phyloP scores from a whole-genome alignment of 2,113 vertebrate genomes.

The Oophaga pumilio region DNA sequence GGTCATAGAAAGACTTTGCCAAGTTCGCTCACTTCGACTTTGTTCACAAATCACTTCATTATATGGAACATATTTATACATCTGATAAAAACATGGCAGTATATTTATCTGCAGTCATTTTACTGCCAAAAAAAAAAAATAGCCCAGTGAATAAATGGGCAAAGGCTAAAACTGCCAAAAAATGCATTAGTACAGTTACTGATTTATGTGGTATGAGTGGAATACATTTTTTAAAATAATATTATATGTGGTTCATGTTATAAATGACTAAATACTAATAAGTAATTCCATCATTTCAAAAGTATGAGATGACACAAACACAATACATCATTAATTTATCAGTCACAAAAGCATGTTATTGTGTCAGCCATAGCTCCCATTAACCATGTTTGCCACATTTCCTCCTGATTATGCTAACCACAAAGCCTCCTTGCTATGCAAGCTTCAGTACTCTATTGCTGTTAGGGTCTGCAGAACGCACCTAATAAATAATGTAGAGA shows the following conservation, averaged over 20 bases:
- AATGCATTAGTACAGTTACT: background rate
- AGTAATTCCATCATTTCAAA: background rate
- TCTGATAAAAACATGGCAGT: slow-evolving; percentile 19
- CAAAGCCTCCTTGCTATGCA: no score
- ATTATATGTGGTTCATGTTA: background rate
- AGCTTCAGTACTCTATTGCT: no score
- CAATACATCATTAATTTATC: no score
- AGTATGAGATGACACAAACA: background rate
- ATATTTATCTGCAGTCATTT: background rate
- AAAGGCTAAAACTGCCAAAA: slow-evolving; percentile 3
- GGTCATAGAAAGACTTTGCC: background rate
- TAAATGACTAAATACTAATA: background rate
- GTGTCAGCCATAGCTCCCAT: no score
- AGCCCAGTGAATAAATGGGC: background rate
- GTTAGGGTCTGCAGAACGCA: no score
- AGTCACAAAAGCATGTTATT: no score
- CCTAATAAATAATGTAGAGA: no score
- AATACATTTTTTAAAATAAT: background rate
- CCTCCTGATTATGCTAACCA: no score
- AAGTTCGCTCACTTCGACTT: background rate
- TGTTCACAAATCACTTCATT: background rate
- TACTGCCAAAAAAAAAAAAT: background rate
- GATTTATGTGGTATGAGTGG: background rate
- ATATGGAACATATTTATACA: slow-evolving; percentile 16
- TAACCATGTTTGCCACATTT: no score